Conservation (phyloP, 2,113 vertebrate species). For the Carlito syrichta region DNA sequence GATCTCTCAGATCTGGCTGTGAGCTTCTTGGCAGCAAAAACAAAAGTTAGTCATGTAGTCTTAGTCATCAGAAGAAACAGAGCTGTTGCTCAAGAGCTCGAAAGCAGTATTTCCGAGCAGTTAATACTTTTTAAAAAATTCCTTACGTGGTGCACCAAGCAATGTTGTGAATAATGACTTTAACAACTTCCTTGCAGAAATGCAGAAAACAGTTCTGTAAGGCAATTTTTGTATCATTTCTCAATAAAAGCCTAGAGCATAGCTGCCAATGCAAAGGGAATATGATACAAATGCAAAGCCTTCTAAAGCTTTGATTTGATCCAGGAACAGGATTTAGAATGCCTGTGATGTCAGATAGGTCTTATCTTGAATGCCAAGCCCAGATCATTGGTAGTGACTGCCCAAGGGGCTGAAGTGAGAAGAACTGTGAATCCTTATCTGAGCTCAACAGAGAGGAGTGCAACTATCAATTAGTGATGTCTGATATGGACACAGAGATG, state of each 20-base stretch:
- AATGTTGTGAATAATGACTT: neutral
- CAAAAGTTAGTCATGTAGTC: neutral
- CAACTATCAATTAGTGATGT: neutral
- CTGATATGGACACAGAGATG: neutral
- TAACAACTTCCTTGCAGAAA: neutral
- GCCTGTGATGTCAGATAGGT: neutral
- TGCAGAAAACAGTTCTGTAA: neutral
- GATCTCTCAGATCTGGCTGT: neutral
- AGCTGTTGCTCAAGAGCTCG: neutral
- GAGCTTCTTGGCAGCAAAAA: neutral
- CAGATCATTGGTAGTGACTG: neutral
- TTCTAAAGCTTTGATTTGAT: neutral
- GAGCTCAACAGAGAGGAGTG: neutral
- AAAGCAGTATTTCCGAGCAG: neutral
- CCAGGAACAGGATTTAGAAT: neutral
- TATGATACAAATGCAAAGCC: neutral
- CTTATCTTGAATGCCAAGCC: neutral
- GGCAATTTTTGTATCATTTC: slow-evolving; percentile 19
- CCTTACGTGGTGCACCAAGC: neutral
- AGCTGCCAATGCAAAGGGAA: neutral
- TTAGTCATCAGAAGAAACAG: neutral
- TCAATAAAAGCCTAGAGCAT: neutral
- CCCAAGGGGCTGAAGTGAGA: neutral
- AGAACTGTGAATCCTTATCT: neutral
- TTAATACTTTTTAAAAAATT: neutral